Conservation (phyloP, 2,113 vertebrate species). For the Sus scrofa region T2T-Sscrofa CM000829.6:62715001-62715500, state of each 20-base stretch:
- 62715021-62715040: fast-evolving
- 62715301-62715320: neutral
- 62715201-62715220: neutral
- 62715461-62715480: neutral
- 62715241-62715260: neutral
- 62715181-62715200: neutral
- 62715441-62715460: neutral
- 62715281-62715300: neutral
- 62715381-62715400: neutral
- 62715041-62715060: neutral
- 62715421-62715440: neutral
- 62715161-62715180: neutral
- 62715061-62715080: neutral
- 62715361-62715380: neutral
- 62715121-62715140: neutral
- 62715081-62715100: neutral
- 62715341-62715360: neutral
- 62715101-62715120: neutral
- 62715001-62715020: neutral
- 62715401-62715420: constrained; percentile 18
- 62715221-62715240: neutral
- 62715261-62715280: neutral
- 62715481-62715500: neutral
- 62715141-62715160: neutral
- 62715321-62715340: neutral